Base-by-base conservation (phyloP, 2,888 invertebrate genomes). In the Apotomis turbidana region DNA sequence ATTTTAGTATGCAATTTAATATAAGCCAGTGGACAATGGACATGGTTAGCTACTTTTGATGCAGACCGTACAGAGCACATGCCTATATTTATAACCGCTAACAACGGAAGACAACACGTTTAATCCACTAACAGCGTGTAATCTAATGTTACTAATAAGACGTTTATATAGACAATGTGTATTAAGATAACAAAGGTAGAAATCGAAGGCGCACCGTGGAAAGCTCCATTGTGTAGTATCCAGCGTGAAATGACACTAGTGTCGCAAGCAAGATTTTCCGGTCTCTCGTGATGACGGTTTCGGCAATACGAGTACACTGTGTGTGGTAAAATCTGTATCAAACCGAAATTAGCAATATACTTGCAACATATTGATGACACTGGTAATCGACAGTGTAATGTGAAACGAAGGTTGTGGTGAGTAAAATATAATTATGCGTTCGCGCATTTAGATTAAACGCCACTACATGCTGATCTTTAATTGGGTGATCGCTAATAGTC, bases 171-270 rank as follows among this genome's bases (percentile, higher is more conserved):
- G 27, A 62, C 62, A 69, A 55, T 64, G 27, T 27, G 41, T 36
- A 68, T 57, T 57, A 68, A 61, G 61, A 59, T 68, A 72, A 72
- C 72, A 68, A 68, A 63, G 63, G 63, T 58, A 72, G 68, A 72
- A 72, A 62, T 58, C 62, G 46, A 68, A 68, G 68, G 49, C 55
- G 61, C 67, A 49, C 58, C 55, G 68, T 68, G 63, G 62, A 62
- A 72, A 67, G 59, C 71, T 13, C 61, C 46, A 63, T 70, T 71
- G 70, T 71, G 49, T 55, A 64, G 67, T 58, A 67, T 52, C 52
- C 54, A 68, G 68, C 70, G 70, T 70, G 70, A 71, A 71, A 71
- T 71, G 68, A 68, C 71, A 71, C 54, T n/a, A 63, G 61, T 74
- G 70, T 74, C 51, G 67, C 49, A 74, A 70, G 57, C 52, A 62